Evolutionary conservation across 92 coral and sea anemone genomes (phyloP).

Genomic region (Siderastrea siderea): DNA sequence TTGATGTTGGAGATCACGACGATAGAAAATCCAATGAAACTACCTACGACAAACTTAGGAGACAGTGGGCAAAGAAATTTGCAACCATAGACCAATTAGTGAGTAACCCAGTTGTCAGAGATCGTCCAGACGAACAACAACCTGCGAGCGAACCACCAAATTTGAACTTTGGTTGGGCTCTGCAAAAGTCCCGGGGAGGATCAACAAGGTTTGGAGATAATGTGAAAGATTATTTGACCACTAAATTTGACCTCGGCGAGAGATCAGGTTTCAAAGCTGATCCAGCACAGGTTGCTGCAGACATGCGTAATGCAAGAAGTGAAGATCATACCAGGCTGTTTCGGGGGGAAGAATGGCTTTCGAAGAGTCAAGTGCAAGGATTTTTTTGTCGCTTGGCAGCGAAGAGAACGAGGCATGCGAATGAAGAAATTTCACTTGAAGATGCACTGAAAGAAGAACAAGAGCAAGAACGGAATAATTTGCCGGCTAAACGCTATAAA

Average conservation of each 20-base stretch:
- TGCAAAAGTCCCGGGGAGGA: background rate
- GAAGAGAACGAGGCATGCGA: background rate
- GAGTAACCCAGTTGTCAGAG: background rate
- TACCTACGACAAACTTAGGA: background rate
- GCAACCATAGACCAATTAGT: background rate
- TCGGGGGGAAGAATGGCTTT: background rate
- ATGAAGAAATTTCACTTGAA: background rate
- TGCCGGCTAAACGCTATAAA: slow-evolving; percentile 13
- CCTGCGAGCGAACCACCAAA: background rate
- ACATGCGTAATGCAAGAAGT: background rate
- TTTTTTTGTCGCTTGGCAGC: background rate
- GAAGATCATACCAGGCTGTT: background rate
- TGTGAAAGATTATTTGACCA: background rate
- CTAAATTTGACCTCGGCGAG: background rate
- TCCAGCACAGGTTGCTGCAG: background rate
- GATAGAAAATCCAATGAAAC: background rate
- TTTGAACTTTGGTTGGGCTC: background rate
- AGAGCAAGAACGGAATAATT: slow-evolving; percentile 2
- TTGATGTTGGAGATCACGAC: slow-evolving; percentile 22
- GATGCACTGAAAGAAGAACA: slow-evolving; percentile 14
- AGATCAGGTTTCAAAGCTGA: background rate
- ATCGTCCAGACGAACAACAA: background rate
- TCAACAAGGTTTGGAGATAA: background rate
- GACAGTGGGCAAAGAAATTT: background rate
- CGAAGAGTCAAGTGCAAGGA: background rate